Evolutionary conservation across 2,888 invertebrate genomes (phyloP), one percentile per base, ranked within the genome.

Genomic region (Parelbella ahira): DNA sequence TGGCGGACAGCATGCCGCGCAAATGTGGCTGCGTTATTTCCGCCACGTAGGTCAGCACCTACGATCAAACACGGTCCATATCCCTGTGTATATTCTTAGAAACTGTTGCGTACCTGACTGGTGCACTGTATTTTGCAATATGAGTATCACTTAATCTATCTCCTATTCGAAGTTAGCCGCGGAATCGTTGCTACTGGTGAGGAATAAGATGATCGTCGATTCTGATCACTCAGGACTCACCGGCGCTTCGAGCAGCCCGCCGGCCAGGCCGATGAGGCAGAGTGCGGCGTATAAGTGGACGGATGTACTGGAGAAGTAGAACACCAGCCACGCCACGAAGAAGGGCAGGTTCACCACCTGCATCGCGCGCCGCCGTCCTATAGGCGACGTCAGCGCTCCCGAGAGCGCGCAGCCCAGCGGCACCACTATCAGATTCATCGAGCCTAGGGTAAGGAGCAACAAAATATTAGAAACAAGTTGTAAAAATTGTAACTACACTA

Each of bases 11-110:
- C 53, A 92, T 89, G 1, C 95, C 95, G 15, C 95, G 89, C 20
- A 94, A 88, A 59, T 93, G 91, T 0, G 95, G 94, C 66, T 94
- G 92, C 0, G 94, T 93, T 33, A 95, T 91, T 81, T 95, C 95
- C 2, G 95, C 94, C 6, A 95, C 94, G 67, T 95, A 95, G 0
- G 94, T 94, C 55, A 95, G 74, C 15, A 94, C 92, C 93, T 93
- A 15, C 15, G 3, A 15, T 15, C 15, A 15, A 15, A 15, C 4
- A 15, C 15, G 4, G 15, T 15, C 15, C 15, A 15, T 15, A 15
- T n/a, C 15, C 4, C 15, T 2, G 4, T 15, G 15, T 15, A 3
- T 15, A 15, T 15, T 15, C n/a, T n/a, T n/a, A n/a, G 6, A 25
- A 25, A 25, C n/a, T 11, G 9, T 25, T 25, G 4, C 8, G 9